Base-by-base conservation (phyloP, 2,113 vertebrate species). In the Ameiurus melas region DNA sequence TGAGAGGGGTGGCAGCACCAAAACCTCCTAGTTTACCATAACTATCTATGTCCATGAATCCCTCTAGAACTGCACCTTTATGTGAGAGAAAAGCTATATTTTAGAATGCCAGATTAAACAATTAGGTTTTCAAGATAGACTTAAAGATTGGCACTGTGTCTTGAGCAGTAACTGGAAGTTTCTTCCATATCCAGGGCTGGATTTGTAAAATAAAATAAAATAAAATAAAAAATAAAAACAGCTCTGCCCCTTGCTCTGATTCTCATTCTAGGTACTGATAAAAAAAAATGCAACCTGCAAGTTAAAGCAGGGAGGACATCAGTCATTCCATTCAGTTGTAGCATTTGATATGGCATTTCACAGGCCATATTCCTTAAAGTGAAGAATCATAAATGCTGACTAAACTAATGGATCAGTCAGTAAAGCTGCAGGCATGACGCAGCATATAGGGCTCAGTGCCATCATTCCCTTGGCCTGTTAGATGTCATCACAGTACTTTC, bases 401-500 rank as follows among this genome's bases (percentile, higher is more conserved):
- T 88, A 71, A n/a, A 85, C 20, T 57, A 68, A 85, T 86, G 53
- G 84, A 86, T 88, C 90, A 22, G 30, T 57, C 85, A 86, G 64
- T 68, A 88, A 88, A 91, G 51, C 70, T 84, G 22, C 85, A 83
- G 36, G 51, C 62, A 53, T 91, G 89, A 89, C 81, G 86, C 68
- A 85, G 62, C 91, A 70, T 88, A 51, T 80, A 81, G 43, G 88
- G 79, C 91, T 39, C 71, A 88, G 68, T 57, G 80, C 88, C 88
- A 89, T 85, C 60, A 66, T 85, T 90, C 87, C 85, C 85, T 84
- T 84, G 70, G 64, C 57, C 85, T 78, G 39, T 62, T 78, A 89
- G 88, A 89, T 87, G 89, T 88, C 89, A 89, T 87, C 68, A 88
- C 73, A 58, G 84, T 53, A 33, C 62, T 84, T 71, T 85, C 62